Base-by-base conservation (phyloP, 2,888 invertebrate species). In the Yponomeuta plumbellus region DNA sequence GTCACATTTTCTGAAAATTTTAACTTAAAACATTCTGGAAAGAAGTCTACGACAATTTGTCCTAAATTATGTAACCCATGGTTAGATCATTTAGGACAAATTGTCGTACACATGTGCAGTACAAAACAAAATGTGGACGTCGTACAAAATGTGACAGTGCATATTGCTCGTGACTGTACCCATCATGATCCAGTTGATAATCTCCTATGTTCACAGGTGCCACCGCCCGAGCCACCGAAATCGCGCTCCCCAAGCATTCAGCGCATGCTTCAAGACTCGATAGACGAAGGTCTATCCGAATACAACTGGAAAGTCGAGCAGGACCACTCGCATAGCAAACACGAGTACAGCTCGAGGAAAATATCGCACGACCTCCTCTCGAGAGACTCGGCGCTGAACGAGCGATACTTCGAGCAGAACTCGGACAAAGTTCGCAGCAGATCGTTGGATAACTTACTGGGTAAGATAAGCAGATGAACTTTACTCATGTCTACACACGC, bases 371-470 rank as follows among this genome's bases (percentile, higher is more conserved):
- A 96, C 72, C 92, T 95, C 0, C 84, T 97, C 0, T 97, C 97
- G 0, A 86, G 97, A 67, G 95, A 94, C 75, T 97, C 97, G 0
- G 97, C 97, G 0, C 82, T 97, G 2, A 98, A 97, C 77, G 97
- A 97, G 74, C 92, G 97, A 72, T 97, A 97, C 82, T 97, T 97
- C 77, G 97, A 96, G 71, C 89, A 88, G 66, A 90, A 86, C 61
- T 85, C 85, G 0, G 96, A 97, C 73, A 97, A 96, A 86, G 94
- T 95, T 10, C 92, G 97, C 17, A 97, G 96, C 66, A 79, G 90
- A 69, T 97, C 97, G 52, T 85, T 97, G 67, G 97, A 97, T 77
- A 97, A 97, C 79, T 86, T 97, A 1, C 79, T 97, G 11, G 93
- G 44, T 52, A 52, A 17, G 17, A 17, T 52, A 52, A 52, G 17